phyloP scores from a whole-genome alignment of 2,113 vertebrate species.

The Oenanthe oenanthe region DNA sequence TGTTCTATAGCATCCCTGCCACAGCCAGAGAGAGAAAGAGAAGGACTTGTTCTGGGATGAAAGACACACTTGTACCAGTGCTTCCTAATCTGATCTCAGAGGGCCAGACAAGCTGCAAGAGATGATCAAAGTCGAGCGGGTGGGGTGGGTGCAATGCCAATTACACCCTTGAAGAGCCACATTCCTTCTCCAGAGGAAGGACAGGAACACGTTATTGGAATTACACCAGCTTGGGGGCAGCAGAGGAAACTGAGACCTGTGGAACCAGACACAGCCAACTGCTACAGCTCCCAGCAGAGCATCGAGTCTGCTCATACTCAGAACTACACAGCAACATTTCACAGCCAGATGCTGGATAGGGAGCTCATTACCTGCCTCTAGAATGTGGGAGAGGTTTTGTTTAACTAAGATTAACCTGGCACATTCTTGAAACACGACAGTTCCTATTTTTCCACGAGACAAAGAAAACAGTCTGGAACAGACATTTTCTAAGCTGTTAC shows the following conservation, averaged over 20 bases:
- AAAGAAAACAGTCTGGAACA: neutral
- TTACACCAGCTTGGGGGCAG: neutral
- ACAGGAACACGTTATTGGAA: neutral
- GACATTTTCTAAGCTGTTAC: neutral
- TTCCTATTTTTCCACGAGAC: neutral
- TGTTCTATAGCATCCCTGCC: neutral
- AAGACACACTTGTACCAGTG: neutral
- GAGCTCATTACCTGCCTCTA: neutral
- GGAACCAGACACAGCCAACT: neutral
- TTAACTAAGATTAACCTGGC: neutral
- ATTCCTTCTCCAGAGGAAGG: conserved; percentile 33
- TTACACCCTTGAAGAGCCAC: conserved; percentile 11
- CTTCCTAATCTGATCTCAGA: conserved; percentile 9
- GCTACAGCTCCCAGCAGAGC: neutral
- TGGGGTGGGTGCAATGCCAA: neutral
- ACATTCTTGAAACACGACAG: neutral
- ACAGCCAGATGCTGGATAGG: neutral
- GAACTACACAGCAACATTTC: neutral
- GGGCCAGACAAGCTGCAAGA: conserved; percentile 25
- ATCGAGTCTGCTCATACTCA: neutral
- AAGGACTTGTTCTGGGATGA: neutral
- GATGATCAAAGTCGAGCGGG: neutral
- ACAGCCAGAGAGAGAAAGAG: neutral
- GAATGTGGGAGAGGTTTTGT: neutral
- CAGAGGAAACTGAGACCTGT: neutral